phyloP scores from a whole-genome alignment of 53 echinoderm and acorn worm species.

The Henricia sp. region DNA sequence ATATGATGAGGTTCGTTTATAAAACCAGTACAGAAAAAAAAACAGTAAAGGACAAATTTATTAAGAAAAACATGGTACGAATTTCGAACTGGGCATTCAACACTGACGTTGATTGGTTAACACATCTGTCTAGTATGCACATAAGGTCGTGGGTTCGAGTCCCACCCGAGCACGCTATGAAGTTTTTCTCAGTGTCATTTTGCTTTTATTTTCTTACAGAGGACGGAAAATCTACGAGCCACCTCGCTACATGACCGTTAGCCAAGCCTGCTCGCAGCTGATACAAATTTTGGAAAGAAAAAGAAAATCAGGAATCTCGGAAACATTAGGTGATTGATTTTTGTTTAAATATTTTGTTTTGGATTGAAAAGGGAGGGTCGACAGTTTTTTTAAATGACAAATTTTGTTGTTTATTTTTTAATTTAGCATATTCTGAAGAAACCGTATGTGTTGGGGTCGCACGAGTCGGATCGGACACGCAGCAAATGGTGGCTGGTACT shows the following conservation, averaged over 20 bases:
- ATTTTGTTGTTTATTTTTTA: neutral
- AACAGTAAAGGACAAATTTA: too few species aligned
- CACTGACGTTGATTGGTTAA: too few species aligned
- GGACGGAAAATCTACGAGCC: constrained; percentile 92
- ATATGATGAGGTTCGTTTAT: constrained; percentile 99
- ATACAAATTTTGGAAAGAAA: constrained; percentile 78
- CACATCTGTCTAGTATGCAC: too few species aligned
- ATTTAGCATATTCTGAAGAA: constrained; percentile 83
- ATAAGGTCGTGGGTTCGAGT: too few species aligned
- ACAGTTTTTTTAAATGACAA: neutral
- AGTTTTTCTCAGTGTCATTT: too few species aligned
- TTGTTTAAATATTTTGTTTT: neutral
- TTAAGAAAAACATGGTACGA: too few species aligned
- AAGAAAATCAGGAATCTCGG: constrained; percentile 61
- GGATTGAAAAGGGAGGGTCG: neutral
- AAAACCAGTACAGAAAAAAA: too few species aligned
- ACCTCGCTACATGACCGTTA: constrained; percentile 84
- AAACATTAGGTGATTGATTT: constrained; percentile 62
- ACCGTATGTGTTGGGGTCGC: constrained; percentile 95
- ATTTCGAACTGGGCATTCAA: too few species aligned
- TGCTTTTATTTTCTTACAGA: constrained; percentile 44
- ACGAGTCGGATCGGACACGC: constrained; percentile 84
- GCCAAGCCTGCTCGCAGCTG: constrained; percentile 89
- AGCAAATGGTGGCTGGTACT: constrained; percentile 87
- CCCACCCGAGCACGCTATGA: too few species aligned